Evolutionary conservation across 92 coral and sea anemone species (phyloP).

Genomic region (Zoanthus sociatus): DNA sequence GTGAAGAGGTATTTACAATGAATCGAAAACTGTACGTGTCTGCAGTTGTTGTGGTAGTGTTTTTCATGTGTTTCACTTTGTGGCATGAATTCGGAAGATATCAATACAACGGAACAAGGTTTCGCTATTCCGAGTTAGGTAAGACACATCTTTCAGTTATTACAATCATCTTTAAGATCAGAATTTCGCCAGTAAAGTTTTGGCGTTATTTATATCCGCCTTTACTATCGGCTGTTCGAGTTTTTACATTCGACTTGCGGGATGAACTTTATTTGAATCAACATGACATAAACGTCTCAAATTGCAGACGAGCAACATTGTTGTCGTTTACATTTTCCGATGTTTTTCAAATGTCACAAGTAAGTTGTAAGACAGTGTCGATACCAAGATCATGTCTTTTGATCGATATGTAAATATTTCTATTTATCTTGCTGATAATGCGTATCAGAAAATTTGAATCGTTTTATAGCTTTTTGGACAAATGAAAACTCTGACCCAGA

Average conservation of each 20-base stretch:
- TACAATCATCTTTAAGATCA: not conserved
- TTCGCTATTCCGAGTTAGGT: conserved; percentile 23
- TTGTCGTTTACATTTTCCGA: not conserved
- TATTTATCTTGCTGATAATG: conserved; percentile 9
- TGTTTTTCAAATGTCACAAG: not conserved
- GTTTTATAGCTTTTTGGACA: not conserved
- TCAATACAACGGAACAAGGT: conserved; percentile 18
- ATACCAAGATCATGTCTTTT: not conserved
- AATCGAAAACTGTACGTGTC: conserved; percentile 35
- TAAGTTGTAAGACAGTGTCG: not conserved
- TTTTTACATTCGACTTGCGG: not conserved
- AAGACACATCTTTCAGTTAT: not conserved
- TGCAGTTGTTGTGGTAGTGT: conserved; percentile 8
- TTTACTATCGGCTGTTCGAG: not conserved
- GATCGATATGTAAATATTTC: not conserved
- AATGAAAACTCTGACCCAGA: not conserved
- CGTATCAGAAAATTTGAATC: not conserved
- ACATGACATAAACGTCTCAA: conserved; percentile 24
- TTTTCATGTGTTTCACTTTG: conserved; percentile 22
- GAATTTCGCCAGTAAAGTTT: not conserved
- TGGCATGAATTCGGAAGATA: conserved; percentile 35
- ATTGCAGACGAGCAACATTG: not conserved
- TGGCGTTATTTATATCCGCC: not conserved
- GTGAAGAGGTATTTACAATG: not conserved
- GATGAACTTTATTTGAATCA: not conserved